Evolutionary conservation across 92 coral and sea anemone species (phyloP).

Genomic region (Phenganax stokvisi): DNA sequence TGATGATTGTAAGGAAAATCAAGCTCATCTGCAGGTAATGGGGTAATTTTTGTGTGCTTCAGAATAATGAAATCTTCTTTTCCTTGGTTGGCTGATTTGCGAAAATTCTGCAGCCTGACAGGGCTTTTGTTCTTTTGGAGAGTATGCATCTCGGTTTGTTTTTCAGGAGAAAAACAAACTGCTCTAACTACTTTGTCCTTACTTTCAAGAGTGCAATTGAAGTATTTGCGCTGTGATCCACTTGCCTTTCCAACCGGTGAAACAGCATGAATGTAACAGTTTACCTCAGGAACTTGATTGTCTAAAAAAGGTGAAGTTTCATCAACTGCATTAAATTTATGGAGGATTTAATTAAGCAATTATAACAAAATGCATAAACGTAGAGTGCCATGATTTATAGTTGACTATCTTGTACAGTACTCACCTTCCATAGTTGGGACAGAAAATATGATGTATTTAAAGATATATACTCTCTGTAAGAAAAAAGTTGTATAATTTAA

Average conservation of each 20-base stretch:
- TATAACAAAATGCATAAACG: neutral
- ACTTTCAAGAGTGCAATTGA: slow-evolving; percentile 38
- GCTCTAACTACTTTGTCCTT: slow-evolving; percentile 28
- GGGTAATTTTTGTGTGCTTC: slow-evolving; percentile 15
- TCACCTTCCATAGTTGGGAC: slow-evolving; percentile 3
- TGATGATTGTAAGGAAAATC: slow-evolving; percentile 10
- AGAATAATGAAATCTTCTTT: slow-evolving; percentile 13
- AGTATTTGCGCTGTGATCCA: slow-evolving; percentile 7
- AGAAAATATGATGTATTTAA: neutral
- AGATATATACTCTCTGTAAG: slow-evolving; percentile 2
- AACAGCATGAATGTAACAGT: neutral
- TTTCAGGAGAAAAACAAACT: slow-evolving; percentile 36
- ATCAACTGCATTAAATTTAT: neutral
- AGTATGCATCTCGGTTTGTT: slow-evolving; percentile 24
- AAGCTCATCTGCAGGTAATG: neutral
- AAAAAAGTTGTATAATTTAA: neutral
- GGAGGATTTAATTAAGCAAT: neutral
- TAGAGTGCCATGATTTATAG: neutral
- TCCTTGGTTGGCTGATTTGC: slow-evolving; percentile 8
- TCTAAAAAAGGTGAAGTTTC: neutral
- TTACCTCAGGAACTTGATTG: neutral
- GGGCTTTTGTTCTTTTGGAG: slow-evolving; percentile 26
- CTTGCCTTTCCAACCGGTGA: neutral
- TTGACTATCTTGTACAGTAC: slow-evolving; percentile 3
- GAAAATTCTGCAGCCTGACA: slow-evolving; percentile 18